phyloP scores from a whole-genome alignment of 2,888 invertebrate species.

The Patella ulyssiponensis region DNA sequence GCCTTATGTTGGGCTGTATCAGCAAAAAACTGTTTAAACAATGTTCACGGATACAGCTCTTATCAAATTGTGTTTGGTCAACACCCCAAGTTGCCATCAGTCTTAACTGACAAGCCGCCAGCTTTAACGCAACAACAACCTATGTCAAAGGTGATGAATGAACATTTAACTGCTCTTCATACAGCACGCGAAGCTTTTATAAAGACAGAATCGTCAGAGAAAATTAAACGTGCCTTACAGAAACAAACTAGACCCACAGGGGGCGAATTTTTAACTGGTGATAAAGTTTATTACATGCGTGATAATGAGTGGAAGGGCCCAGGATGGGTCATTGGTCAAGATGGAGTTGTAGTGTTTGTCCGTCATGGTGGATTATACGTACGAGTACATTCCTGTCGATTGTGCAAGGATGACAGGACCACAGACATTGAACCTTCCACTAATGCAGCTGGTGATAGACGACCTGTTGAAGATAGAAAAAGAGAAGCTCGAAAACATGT shows the following conservation, averaged over 20 bases:
- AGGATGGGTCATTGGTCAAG: constrained; percentile 6
- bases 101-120: constrained; percentile 21
- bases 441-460: too few species aligned
- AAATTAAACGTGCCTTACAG: constrained; percentile 23
- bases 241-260: constrained; percentile 17
- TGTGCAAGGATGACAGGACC: not conserved
- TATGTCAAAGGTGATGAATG: constrained; percentile 17
- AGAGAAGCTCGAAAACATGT: too few species aligned
- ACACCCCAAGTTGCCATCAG: constrained; percentile 29
- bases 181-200: constrained; percentile 15
- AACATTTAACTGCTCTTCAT: constrained; percentile 4
- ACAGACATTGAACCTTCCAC: too few species aligned
- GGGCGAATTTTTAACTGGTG: constrained; percentile 10
- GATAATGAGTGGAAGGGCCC: constrained; percentile 5
- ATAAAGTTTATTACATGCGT: constrained; percentile 12
- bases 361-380: constrained; percentile 6
- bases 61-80: constrained; percentile 26
- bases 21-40: constrained; percentile 11
- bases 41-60: constrained; percentile 10
- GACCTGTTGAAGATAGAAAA: too few species aligned
- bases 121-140: constrained; percentile 18
- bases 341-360: constrained; percentile 13
- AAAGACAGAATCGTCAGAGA: constrained; percentile 16
- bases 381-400: not conserved
- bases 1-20: constrained; percentile 24